A percentile compares a stretch with the other conserved stretches of the same genome.
phyloP scores from a whole-genome alignment of 1,140 invertebrate species.

The Drosophila bocqueti region DNA sequence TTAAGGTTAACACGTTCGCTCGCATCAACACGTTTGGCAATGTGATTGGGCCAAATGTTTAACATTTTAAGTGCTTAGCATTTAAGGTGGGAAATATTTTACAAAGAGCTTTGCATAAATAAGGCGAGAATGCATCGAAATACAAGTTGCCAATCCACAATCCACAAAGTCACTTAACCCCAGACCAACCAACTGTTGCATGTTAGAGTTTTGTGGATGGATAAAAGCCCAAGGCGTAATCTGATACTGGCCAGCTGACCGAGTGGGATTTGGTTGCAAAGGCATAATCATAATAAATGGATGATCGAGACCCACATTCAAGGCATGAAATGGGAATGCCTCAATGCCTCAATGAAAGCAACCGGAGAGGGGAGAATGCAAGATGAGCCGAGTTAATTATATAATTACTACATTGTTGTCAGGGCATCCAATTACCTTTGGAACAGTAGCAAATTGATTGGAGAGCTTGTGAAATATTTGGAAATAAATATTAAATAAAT shows the following conservation, averaged over 20 bases:
- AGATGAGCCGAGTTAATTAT: constrained; percentile 7
- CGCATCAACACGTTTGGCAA: constrained; percentile 58
- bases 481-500: not conserved
- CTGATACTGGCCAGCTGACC: constrained; percentile 44
- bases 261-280: constrained; percentile 30
- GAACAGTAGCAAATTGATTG: not conserved
- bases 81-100: constrained; percentile 59
- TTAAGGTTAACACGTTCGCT: constrained; percentile 45
- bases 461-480: too few species aligned
- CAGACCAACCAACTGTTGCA: constrained; percentile 54
- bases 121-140: constrained; percentile 33
- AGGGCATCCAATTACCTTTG: not conserved
- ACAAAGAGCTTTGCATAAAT: constrained; percentile 64
- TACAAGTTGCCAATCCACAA: constrained; percentile 52
- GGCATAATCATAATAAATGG: constrained; percentile 25
- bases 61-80: constrained; percentile 57
- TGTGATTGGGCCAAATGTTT: constrained; percentile 47
- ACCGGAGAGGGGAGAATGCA: constrained; percentile 5
- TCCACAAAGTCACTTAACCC: constrained; percentile 21
- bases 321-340: constrained; percentile 2
- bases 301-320: constrained; percentile 30
- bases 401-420: constrained; percentile 8
- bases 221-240: constrained; percentile 38
- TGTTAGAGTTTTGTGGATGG: constrained; percentile 14
- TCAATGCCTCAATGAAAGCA: constrained; percentile 11